Evolutionary conservation across 2,113 vertebrate species (phyloP).

Genomic region (Podilymbus podiceps): DNA sequence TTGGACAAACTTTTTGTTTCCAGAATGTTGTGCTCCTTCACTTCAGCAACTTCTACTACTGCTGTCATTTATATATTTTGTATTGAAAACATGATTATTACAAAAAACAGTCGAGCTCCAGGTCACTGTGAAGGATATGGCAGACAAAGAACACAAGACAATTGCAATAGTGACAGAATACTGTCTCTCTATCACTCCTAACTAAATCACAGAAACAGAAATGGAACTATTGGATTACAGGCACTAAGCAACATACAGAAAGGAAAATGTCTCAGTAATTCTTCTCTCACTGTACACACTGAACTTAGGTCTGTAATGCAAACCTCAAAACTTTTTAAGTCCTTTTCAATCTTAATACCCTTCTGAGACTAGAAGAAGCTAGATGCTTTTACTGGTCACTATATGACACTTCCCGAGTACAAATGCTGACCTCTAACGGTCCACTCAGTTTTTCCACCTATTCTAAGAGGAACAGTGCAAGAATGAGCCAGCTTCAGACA

Average conservation of each 20-base stretch:
- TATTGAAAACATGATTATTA: neutral
- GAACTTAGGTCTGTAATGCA: neutral
- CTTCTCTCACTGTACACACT: neutral
- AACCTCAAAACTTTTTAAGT: neutral
- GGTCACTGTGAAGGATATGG: fast-evolving
- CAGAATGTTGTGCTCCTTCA: neutral
- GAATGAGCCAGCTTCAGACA: neutral
- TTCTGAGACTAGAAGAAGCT: neutral
- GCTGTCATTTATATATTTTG: neutral
- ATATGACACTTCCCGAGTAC: neutral
- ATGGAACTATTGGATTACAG: neutral
- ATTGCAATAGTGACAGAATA: neutral
- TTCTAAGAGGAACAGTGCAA: fast-evolving
- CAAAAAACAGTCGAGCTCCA: neutral
- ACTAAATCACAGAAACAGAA: neutral
- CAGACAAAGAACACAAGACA: neutral
- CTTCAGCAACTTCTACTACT: neutral
- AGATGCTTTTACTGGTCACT: neutral
- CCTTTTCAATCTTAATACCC: neutral
- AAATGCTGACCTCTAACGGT: slow-evolving; percentile 3
- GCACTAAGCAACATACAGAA: neutral
- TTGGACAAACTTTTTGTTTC: neutral
- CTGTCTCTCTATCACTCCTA: neutral
- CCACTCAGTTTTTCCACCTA: neutral
- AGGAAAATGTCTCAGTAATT: neutral